These are phyloP conservation scores for Cydia amplana DNA, from an alignment of 1,140 invertebrate species.

Conservation along the genomic window DNA sequence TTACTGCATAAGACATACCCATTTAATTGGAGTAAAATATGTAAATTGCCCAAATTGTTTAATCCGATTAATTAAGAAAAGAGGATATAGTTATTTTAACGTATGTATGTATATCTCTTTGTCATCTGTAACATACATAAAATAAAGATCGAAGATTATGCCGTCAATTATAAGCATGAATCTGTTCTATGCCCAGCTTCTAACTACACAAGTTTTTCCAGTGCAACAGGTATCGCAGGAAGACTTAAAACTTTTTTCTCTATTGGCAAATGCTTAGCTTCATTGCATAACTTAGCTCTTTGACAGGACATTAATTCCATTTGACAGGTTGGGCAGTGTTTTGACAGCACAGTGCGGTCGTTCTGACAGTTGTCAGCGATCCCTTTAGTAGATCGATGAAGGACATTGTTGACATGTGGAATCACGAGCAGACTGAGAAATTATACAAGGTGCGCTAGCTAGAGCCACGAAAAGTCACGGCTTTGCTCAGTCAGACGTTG, in stretches of 20 bases:
- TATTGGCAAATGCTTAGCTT: background rate
- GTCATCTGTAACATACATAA: no score
- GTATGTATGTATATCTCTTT: no score
- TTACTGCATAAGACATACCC: background rate
- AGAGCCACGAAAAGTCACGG: no score
- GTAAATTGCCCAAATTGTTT: background rate
- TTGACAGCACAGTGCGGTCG: background rate
- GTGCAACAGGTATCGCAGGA: background rate
- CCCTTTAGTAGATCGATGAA: background rate
- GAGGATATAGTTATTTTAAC: no score
- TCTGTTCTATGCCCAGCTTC: background rate
- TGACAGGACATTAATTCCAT: constrained; percentile 20
- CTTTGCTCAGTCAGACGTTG: no score
- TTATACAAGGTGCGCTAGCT: background rate
- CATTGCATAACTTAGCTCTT: background rate
- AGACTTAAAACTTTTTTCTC: background rate
- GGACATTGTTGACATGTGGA: background rate
- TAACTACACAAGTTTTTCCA: background rate
- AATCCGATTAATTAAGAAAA: no score
- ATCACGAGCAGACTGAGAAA: background rate
- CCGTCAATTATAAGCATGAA: background rate
- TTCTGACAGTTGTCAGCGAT: constrained; percentile 5
- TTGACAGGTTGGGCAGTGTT: background rate
- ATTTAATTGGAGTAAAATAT: background rate
- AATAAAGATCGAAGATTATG: background rate